phyloP scores from a whole-genome alignment of 2,888 invertebrate genomes.

The Malthinus flaveolus region DNA sequence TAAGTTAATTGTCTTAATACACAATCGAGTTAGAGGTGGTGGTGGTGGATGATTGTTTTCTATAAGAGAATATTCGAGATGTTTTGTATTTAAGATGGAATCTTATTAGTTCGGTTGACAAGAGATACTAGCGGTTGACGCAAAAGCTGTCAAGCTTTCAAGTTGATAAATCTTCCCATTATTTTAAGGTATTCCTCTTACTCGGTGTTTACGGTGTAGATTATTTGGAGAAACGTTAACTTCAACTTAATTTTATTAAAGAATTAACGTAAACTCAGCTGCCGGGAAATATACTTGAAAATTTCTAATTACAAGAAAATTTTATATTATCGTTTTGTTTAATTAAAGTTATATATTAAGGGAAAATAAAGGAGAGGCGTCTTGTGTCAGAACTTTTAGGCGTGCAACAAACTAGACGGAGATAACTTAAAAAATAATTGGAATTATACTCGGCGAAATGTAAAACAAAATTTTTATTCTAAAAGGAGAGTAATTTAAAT shows the following conservation, averaged over 20 bases:
- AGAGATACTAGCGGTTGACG: slow-evolving; percentile 22
- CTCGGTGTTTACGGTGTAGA: slow-evolving; percentile 16
- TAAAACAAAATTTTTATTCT: too few species aligned
- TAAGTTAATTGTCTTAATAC: background rate
- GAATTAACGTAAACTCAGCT: slow-evolving; percentile 20
- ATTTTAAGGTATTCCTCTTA: slow-evolving; percentile 20
- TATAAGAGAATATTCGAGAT: slow-evolving; percentile 12
- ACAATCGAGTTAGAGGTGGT: slow-evolving; percentile 2
- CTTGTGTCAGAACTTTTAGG: background rate
- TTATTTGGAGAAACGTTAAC: slow-evolving; percentile 18
- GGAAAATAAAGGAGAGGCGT: slow-evolving; percentile 12
- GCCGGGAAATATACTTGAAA: slow-evolving; percentile 18
- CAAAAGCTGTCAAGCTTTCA: slow-evolving; percentile 21
- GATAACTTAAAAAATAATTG: too few species aligned
- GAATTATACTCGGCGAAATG: too few species aligned
- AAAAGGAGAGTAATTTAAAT: too few species aligned
- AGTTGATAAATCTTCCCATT: slow-evolving; percentile 25
- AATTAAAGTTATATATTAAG: slow-evolving; percentile 19
- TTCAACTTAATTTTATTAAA: slow-evolving; percentile 23
- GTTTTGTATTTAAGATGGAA: slow-evolving; percentile 24
- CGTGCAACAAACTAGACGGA: too few species aligned
- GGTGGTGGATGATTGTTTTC: slow-evolving; percentile 8
- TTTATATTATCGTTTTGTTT: slow-evolving; percentile 20
- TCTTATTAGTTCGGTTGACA: slow-evolving; percentile 26
- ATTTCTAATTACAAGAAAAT: slow-evolving; percentile 20